Evolutionary conservation across 2,113 vertebrate genomes (phyloP).

Genomic region (Dermatemys mawii): DNA sequence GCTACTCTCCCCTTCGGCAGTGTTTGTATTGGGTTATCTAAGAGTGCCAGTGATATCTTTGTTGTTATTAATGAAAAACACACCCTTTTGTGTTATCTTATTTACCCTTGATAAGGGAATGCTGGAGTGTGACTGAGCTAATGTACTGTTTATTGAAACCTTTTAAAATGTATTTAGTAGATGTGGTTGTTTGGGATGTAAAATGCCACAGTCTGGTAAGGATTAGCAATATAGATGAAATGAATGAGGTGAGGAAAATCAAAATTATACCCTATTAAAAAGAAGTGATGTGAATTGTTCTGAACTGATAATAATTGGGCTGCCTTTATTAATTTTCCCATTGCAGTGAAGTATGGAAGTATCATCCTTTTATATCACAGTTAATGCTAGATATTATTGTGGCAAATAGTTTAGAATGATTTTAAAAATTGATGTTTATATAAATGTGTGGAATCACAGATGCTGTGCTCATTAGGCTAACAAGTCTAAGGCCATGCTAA

Average conservation of each 20-base stretch:
- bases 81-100: slow-evolving; percentile 54
- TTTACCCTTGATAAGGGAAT: slow-evolving; percentile 65
- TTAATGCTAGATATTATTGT: not conserved
- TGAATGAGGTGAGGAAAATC: not conserved
- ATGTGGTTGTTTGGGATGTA: not conserved
- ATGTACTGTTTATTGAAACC: not conserved
- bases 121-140: slow-evolving; percentile 10
- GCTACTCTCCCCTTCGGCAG: not conserved
- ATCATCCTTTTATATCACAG: not conserved
- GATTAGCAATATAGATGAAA: too few species aligned
- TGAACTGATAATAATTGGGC: not conserved
- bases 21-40: slow-evolving; percentile 70
- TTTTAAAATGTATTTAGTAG: not conserved
- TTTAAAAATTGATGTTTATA: not conserved
- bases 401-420: not conserved
- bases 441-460: rapidly evolving
- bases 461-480: not conserved
- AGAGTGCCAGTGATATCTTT: slow-evolving; percentile 53
- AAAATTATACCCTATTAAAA: not conserved
- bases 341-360: not conserved
- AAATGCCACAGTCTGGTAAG: not conserved
- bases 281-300: not conserved
- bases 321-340: not conserved
- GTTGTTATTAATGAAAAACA: slow-evolving; percentile 29
- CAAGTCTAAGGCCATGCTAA: not conserved